phyloP scores from a whole-genome alignment of 2,797 vertebrate species.

The Ptychadena robeensis region DNA sequence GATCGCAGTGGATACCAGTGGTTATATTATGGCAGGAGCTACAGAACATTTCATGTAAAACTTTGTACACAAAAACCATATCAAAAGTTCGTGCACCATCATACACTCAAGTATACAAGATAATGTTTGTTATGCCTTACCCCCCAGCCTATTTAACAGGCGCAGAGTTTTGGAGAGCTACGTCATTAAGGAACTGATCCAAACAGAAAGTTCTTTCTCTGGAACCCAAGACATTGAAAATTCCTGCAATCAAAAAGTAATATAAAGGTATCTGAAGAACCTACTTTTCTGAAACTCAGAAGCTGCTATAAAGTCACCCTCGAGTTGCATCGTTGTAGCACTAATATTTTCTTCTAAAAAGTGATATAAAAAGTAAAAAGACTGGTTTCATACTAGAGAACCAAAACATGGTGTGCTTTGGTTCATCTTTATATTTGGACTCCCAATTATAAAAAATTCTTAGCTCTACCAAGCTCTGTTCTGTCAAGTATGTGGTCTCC shows the following conservation, averaged over 20 bases:
- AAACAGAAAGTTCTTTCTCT: conserved; percentile 66
- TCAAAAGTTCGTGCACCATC: conserved; percentile 68
- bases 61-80: conserved; percentile 75
- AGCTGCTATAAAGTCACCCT: conserved; percentile 71
- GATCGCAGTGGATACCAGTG: conserved; percentile 67
- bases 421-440: conserved; percentile 76
- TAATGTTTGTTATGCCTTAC: conserved; percentile 81
- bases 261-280: conserved; percentile 74
- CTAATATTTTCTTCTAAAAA: conserved; percentile 78
- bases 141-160: conserved; percentile 73
- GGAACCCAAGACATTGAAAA: conserved; percentile 71
- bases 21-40: conserved; percentile 74
- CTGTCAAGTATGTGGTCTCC: conserved; percentile 72
- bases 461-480: conserved; percentile 72
- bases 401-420: conserved; percentile 80
- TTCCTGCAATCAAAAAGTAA: conserved; percentile 71
- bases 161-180: conserved; percentile 68
- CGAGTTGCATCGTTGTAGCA: conserved; percentile 81
- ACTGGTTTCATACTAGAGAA: conserved; percentile 78
- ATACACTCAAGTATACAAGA: conserved; percentile 76
- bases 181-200: conserved; percentile 62
- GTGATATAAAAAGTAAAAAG: conserved; percentile 68
- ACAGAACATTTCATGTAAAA: conserved; percentile 72
- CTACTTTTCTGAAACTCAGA: conserved; percentile 75
- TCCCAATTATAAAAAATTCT: conserved; percentile 71